These are phyloP conservation scores for Lepidurus apus DNA, from an alignment of 1,140 invertebrate genomes.

Conservation along the genomic window DNA sequence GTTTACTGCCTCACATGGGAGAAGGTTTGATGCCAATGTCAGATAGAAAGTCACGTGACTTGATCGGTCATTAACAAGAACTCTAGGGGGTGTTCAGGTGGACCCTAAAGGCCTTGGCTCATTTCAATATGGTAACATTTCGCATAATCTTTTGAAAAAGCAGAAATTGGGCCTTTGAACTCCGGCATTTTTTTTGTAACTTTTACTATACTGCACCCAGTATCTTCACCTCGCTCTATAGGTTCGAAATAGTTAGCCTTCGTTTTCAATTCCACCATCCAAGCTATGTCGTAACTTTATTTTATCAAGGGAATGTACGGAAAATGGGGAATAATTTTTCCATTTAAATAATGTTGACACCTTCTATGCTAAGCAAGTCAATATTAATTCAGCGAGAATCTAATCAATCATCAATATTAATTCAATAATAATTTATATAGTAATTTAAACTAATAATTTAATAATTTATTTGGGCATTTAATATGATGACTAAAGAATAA, in stretches of 20 bases:
- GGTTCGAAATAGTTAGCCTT: background rate
- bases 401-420: too few species aligned
- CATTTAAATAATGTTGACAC: too few species aligned
- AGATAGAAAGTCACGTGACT: slow-evolving; percentile 21
- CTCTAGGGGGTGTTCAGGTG: slow-evolving; percentile 13
- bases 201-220: background rate
- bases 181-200: background rate
- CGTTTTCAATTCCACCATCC: too few species aligned
- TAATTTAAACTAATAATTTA: too few species aligned
- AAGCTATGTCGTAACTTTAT: too few species aligned
- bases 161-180: slow-evolving; percentile 3
- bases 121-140: slow-evolving; percentile 10
- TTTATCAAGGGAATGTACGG: too few species aligned
- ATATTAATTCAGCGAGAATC: too few species aligned
- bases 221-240: background rate
- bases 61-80: slow-evolving; percentile 22
- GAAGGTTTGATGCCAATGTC: slow-evolving; percentile 19
- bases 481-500: too few species aligned
- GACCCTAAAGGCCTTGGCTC: background rate
- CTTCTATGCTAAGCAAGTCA: too few species aligned
- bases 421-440: too few species aligned
- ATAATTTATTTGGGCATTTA: too few species aligned
- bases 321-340: too few species aligned
- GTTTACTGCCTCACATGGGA: slow-evolving; percentile 9
- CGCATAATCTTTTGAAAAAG: background rate